Percentiles rank a stretch among this genome's conserved stretches.
Evolutionary conservation across 2,888 invertebrate species (phyloP).

Genomic region (Pocota personata): DNA sequence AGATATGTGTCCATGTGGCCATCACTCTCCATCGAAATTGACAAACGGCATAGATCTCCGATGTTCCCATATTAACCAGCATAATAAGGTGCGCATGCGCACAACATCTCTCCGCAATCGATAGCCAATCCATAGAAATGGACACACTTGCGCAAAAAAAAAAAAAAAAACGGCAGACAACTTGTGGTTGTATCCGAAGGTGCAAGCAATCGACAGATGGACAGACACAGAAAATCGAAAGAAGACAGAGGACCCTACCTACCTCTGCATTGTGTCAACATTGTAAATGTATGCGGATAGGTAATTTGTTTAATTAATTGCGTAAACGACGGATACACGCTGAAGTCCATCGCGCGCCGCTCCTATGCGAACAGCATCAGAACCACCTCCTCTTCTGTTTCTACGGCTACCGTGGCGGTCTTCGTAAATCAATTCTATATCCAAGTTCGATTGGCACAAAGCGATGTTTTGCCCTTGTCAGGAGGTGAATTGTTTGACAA

Average conservation of each 20-base stretch:
- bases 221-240: constrained; percentile 59
- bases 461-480: constrained; percentile 70
- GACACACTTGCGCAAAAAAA: constrained; percentile 19
- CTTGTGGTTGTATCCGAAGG: constrained; percentile 45
- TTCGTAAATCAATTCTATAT: constrained; percentile 74
- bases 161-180: constrained; percentile 38
- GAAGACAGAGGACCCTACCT: constrained; percentile 40
- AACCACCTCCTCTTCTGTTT: not conserved
- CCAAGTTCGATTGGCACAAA: constrained; percentile 68
- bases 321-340: constrained; percentile 73
- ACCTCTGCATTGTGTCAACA: constrained; percentile 51
- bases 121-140: constrained; percentile 51
- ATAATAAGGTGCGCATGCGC: constrained; percentile 68
- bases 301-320: constrained; percentile 77
- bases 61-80: constrained; percentile 64
- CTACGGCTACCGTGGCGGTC: constrained; percentile 42
- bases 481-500: constrained; percentile 58
- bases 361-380: constrained; percentile 43
- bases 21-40: constrained; percentile 67
- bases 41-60: constrained; percentile 63
- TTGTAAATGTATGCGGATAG: constrained; percentile 61
- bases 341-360: constrained; percentile 56
- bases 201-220: constrained; percentile 67
- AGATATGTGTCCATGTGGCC: constrained; percentile 52
- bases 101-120: constrained; percentile 38